Evolutionary conservation across 1,140 invertebrate species (phyloP), one percentile per base, ranked within the genome.

Genomic region (Campoletis sonorensis): DNA sequence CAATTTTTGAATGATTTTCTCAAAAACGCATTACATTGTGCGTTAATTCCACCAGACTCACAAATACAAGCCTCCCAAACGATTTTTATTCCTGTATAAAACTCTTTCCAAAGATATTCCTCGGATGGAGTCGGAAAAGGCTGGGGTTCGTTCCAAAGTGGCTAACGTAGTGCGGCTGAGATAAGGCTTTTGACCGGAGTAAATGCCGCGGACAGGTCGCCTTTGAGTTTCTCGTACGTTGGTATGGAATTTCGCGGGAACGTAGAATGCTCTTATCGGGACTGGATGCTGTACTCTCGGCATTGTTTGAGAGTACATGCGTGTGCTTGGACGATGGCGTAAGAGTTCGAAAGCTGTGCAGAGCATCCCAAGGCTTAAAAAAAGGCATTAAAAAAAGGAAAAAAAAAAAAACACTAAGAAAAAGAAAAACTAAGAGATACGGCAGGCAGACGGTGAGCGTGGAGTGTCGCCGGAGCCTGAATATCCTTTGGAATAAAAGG

Each of bases 181-280:
- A 87, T 88, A 86, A 86, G 82, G 79, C 67, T 81, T 76, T 26
- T 81, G 67, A 82, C 84, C 86, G 83, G 83, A 76, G 75, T 40
- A 85, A 82, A 88, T 87, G 86, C 86, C 83, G 84, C 54, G 86
- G 67, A 85, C 49, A 58, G 45, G 72, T 75, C 45, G 72, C 49
- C 15, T 26, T 27, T 15, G 21, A 26, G 61, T 26, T n/a, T 54
- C 54, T 58, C 21, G 54, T 23, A 23, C 68, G 68, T 33, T 18
- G 2, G 33, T 27, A 4, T 16, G 72, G 72, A 75, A 75, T 75
- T 75, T 75, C 72, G 49, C 49, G 45, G 23, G 72, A 23, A 54
- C 72, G 26, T 45, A 30, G 72, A 75, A 75, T 58, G 72, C 72
- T 58, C 72, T 75, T 75, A 75, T 75, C 72, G 33, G 40, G 40